Conservation (phyloP, 2,113 vertebrate genomes). For the Leiothrix lutea region DNA sequence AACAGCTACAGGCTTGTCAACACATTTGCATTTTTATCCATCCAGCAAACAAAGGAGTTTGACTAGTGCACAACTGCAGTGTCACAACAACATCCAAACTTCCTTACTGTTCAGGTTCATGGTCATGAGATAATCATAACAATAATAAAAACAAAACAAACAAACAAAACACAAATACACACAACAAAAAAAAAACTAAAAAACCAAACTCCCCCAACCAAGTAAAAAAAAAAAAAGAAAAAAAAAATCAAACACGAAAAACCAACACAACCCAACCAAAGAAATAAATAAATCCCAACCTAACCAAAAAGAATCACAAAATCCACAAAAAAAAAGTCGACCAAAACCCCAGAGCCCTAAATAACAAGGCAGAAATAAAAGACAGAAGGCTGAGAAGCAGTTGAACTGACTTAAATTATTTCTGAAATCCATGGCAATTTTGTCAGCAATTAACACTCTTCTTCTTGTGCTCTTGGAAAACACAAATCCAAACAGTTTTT, state of each 20-base stretch:
- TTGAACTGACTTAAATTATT: not conserved
- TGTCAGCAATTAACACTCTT: not conserved
- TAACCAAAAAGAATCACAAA: not conserved
- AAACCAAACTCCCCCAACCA: not conserved
- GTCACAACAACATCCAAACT: not conserved
- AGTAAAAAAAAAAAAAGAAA: not conserved
- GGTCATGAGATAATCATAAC: not conserved
- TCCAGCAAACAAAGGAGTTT: not conserved
- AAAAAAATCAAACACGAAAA: not conserved
- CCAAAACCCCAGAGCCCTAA: not conserved
- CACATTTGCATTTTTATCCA: not conserved
- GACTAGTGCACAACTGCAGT: not conserved
- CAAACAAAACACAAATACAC: too few relatives aligned
- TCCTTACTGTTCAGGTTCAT: not conserved
- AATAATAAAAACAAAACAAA: not conserved
- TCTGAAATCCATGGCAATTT: not conserved
- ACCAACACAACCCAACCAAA: fast-evolving
- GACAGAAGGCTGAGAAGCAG: not conserved
- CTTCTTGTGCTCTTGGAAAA: not conserved
- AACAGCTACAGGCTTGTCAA: not conserved
- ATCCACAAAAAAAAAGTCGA: not conserved
- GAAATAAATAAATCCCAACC: not conserved
- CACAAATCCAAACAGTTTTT: not conserved
- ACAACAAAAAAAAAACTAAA: fast-evolving
- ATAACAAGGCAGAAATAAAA: not conserved